These are phyloP conservation scores for Cyrtonyx montezumae DNA, from an alignment of 2,113 vertebrate genomes.

Conservation along the genomic window DNA sequence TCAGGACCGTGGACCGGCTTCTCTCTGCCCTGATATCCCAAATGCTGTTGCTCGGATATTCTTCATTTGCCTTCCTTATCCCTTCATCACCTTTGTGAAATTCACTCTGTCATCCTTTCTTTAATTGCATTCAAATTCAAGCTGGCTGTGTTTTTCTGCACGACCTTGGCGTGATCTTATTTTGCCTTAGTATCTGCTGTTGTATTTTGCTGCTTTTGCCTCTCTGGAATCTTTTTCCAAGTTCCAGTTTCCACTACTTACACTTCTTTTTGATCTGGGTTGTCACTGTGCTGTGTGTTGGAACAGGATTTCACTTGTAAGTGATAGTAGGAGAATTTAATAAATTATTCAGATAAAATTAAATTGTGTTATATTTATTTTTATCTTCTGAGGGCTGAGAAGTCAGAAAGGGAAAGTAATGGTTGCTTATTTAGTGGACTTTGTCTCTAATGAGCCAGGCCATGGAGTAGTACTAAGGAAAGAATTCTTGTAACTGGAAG, in stretches of 20 bases:
- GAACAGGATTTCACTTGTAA: background rate
- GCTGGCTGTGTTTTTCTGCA: conserved; percentile 19
- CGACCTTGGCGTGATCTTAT: conserved; percentile 24
- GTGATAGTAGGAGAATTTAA: background rate
- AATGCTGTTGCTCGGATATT: conserved; percentile 62
- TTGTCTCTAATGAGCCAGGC: background rate
- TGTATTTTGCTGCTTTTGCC: background rate
- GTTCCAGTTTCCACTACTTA: background rate
- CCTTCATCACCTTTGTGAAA: conserved; percentile 45
- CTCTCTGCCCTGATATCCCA: conserved; percentile 39
- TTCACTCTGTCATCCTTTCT: conserved; percentile 26
- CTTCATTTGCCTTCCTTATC: conserved; percentile 31
- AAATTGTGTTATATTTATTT: background rate
- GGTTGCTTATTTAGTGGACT: background rate
- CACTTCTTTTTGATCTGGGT: background rate
- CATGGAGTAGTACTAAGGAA: background rate
- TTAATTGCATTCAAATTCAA: conserved; percentile 58
- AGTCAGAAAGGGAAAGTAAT: background rate
- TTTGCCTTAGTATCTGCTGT: background rate
- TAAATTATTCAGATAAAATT: background rate
- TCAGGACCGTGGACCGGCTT: conserved; percentile 49
- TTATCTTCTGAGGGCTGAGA: background rate
- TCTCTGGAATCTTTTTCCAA: background rate
- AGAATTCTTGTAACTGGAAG: background rate
- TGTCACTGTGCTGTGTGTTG: background rate